Conservation (phyloP, 2,888 invertebrate species). For the Drosophila rubida region DNA sequence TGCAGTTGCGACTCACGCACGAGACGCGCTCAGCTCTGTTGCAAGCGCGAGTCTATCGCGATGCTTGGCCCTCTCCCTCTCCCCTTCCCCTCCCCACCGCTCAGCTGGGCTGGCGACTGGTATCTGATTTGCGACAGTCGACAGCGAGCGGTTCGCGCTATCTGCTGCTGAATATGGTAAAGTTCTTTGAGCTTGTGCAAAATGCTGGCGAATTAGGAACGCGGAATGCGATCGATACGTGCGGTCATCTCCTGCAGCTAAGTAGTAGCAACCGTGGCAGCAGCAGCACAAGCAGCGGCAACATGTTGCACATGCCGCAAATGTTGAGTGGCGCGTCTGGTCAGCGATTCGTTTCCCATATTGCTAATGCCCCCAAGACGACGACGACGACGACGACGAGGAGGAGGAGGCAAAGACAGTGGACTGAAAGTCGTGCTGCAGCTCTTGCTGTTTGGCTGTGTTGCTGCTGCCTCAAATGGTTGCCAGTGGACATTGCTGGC, state of each 20-base stretch:
- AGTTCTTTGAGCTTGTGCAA: conserved; percentile 51
- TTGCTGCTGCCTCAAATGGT: conserved; percentile 60
- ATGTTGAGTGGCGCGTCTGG: conserved; percentile 72
- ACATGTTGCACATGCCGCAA: conserved; percentile 78
- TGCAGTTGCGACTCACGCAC: neutral
- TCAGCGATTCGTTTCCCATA: conserved; percentile 80
- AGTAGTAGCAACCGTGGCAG: conserved; percentile 45
- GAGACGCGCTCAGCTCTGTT: conserved; percentile 14
- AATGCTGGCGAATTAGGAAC: conserved; percentile 80
- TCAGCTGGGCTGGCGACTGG: conserved; percentile 32
- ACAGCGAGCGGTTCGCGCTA: conserved; percentile 49
- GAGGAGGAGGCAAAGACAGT: conserved; percentile 1
- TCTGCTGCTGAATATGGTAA: conserved; percentile 76
- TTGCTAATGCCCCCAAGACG: conserved; percentile 70
- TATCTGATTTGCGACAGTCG: conserved; percentile 81
- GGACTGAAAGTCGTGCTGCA: conserved; percentile 50
- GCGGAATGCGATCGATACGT: conserved; percentile 82
- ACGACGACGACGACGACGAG: too few relatives aligned
- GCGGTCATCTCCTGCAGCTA: conserved; percentile 72
- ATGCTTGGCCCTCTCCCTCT: neutral
- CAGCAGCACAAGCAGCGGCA: conserved; percentile 45
- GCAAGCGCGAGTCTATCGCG: neutral
- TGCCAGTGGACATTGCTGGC: conserved; percentile 68
- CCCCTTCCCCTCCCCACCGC: neutral
- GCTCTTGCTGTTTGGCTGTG: conserved; percentile 18